Conservation (phyloP, 1,140 invertebrate species). For the Drosophila pseudoobscura region DNA sequence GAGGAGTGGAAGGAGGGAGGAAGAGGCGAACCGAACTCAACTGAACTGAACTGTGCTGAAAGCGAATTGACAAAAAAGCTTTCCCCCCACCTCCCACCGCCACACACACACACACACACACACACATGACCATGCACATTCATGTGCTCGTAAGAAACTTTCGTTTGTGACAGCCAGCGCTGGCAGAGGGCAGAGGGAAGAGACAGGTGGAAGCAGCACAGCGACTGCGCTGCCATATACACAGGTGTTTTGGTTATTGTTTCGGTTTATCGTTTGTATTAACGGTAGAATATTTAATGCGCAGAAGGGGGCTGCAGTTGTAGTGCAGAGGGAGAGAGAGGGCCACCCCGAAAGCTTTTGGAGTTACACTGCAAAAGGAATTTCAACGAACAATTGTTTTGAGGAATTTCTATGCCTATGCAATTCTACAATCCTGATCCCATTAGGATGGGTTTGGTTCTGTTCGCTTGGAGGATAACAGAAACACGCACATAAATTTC, state of each 20-base stretch:
- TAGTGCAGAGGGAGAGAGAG: conserved; percentile 6
- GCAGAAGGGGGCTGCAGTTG: conserved; percentile 6
- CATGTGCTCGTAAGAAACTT: conserved; percentile 40
- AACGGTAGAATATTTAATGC: conserved; percentile 63
- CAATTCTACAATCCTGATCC: too few species aligned
- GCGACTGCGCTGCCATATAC: conserved; percentile 65
- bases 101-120: conserved; percentile 1
- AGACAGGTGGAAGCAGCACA: conserved; percentile 3
- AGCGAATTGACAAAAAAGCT: conserved; percentile 54
- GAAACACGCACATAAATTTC: too few species aligned
- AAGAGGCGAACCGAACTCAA: too few species aligned
- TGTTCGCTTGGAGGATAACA: too few species aligned
- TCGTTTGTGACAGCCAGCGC: conserved; percentile 30
- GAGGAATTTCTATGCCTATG: neutral
- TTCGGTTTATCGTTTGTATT: conserved; percentile 64
- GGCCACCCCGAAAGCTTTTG: conserved; percentile 32
- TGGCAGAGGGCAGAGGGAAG: conserved; percentile 4
- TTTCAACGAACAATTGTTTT: neutral
- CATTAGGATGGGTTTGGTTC: too few species aligned
- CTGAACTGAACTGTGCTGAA: conserved; percentile 14
- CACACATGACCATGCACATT: neutral
- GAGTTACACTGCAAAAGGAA: conserved; percentile 53
- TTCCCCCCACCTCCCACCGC: conserved; percentile 34
- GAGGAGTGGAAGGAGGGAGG: too few species aligned
- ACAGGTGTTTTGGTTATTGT: conserved; percentile 74